Base-by-base conservation (phyloP, 2,797 vertebrate genomes). In the Carapus acus region DNA sequence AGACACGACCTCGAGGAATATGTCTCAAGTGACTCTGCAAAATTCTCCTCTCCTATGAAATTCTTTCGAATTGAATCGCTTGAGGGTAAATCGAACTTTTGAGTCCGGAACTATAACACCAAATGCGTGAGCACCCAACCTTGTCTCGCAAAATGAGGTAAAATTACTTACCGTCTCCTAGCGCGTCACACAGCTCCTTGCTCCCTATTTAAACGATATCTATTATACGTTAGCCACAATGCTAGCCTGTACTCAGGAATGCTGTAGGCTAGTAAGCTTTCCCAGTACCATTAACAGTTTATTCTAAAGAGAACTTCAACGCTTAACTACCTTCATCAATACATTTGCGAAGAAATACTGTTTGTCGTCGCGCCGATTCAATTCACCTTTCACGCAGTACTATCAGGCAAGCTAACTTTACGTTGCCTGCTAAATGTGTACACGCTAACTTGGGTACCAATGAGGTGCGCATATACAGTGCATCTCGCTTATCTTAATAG, bases 381-480 rank as follows among this genome's bases (percentile, higher is more conserved):
- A 2, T 2, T 23, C 16, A 1, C 6, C 6, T 18, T 34, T 20
- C 8, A 0, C 16, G 17, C 31, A 19, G 13, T 31, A n/a, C 31
- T 51, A 46, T 38, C 43, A 24, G 44, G 51, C 60, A 40, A 17
- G 67, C 60, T 62, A 62, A 69, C 62, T 71, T 60, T 43, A 53
- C 43, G 49, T 4, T 1, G 27, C 2, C 14, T 58, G 46, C 37
- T 44, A 27, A 7, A 39, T 9, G 9, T 66, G 71, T 58, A 37
- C 20, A 63, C 48, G 81, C 79, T 81, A 85, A 63, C 31, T 14
- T 4, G 48, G 72, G 67, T 79, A 74, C 65, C n/a, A 70, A 66
- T 79, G 73, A 66, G 70, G 37, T 3, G 4, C 2, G 43, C n/a
- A n/a, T n/a, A n/a, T n/a, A n/a, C n/a, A 27, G 24, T 21, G 34